Conservation (phyloP, 2,113 vertebrate genomes). For the Nipponia nippon region DNA sequence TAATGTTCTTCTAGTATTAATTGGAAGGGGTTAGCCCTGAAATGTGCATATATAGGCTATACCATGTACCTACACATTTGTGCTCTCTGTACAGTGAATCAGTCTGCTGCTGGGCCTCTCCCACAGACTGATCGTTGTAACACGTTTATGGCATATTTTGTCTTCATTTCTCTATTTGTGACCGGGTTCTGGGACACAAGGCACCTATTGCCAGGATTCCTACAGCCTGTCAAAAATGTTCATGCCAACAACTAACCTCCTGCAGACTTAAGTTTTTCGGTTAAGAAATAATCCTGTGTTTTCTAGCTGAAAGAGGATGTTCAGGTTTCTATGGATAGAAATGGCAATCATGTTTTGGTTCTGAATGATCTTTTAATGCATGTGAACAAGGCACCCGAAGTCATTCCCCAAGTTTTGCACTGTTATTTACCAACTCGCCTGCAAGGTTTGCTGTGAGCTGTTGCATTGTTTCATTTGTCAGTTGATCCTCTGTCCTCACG, state of each 20-base stretch:
- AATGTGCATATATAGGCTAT: background rate
- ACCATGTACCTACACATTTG: accelerated
- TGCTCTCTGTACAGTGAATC: background rate
- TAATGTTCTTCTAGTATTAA: background rate
- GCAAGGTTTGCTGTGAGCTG: background rate
- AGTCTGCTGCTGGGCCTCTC: background rate
- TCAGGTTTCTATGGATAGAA: background rate
- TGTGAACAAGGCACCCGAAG: background rate
- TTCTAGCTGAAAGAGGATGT: background rate
- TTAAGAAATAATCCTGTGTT: background rate
- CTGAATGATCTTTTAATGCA: background rate
- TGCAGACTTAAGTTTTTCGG: background rate
- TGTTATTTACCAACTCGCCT: background rate
- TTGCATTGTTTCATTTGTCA: background rate
- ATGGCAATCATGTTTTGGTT: background rate
- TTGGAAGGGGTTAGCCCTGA: background rate
- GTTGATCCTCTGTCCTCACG: background rate
- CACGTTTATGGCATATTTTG: background rate
- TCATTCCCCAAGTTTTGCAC: background rate
- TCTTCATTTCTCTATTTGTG: background rate
- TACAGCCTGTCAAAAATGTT: background rate
- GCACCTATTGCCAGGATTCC: background rate
- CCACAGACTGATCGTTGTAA: no score
- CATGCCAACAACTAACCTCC: background rate
- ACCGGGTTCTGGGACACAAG: background rate